phyloP scores from a whole-genome alignment of 2,888 invertebrate species.

The Rhagonycha fulva region DNA sequence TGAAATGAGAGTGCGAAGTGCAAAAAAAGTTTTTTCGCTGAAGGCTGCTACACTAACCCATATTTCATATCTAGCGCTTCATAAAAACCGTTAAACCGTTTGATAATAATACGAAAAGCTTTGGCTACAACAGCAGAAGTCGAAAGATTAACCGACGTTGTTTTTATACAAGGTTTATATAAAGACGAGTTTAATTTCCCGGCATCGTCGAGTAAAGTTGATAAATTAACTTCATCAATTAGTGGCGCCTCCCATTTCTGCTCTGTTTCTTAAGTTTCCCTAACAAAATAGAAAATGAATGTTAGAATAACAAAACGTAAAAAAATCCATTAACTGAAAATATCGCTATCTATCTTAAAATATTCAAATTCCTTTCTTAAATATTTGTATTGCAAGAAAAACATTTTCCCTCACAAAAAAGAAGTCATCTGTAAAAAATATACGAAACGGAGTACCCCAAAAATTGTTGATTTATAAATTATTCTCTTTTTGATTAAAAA shows the following conservation, averaged over 20 bases:
- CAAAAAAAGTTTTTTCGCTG: background rate
- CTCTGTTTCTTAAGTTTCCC: conserved; percentile 31
- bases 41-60: conserved; percentile 19
- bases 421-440: background rate
- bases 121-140: conserved; percentile 30
- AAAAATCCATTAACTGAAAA: conserved; percentile 26
- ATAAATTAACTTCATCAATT: conserved; percentile 42
- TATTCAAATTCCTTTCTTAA: conserved; percentile 14
- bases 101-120: conserved; percentile 31
- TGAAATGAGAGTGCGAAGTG: background rate
- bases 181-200: conserved; percentile 39
- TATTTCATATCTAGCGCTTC: conserved; percentile 25
- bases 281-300: conserved; percentile 26
- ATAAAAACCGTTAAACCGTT: conserved; percentile 27
- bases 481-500: background rate
- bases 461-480: background rate
- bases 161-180: conserved; percentile 34
- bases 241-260: conserved; percentile 38
- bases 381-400: conserved; percentile 18
- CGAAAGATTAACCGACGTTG: conserved; percentile 34
- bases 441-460: background rate
- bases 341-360: conserved; percentile 16
- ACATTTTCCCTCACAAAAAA: conserved; percentile 1
- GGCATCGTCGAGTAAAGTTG: conserved; percentile 39
- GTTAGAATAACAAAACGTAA: conserved; percentile 23